phyloP scores from a whole-genome alignment of 64 coral and sea anemone species.

The Orbicella faveolata region DNA sequence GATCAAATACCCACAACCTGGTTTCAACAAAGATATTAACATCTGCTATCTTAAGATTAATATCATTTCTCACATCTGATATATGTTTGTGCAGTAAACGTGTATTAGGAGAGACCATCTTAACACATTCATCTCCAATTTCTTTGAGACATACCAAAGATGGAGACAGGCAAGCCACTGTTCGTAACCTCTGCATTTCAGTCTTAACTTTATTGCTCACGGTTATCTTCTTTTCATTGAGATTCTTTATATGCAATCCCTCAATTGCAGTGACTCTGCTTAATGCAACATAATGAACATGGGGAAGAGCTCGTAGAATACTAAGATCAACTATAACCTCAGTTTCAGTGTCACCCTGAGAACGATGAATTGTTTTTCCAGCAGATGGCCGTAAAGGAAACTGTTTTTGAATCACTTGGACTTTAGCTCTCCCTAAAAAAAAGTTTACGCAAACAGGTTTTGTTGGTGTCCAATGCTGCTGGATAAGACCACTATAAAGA shows the following conservation, averaged over 20 bases:
- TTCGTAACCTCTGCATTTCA: not conserved
- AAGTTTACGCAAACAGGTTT: too few relatives aligned
- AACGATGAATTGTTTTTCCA: constrained; percentile 11
- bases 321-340: not conserved
- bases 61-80: constrained; percentile 16
- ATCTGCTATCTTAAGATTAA: constrained; percentile 3
- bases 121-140: not conserved
- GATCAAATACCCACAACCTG: constrained; percentile 13
- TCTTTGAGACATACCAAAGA: not conserved
- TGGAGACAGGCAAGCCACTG: not conserved
- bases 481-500: too few relatives aligned
- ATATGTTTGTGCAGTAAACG: not conserved
- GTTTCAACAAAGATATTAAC: constrained; percentile 19
- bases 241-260: constrained; percentile 2
- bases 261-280: constrained; percentile 20
- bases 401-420: not conserved
- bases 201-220: not conserved
- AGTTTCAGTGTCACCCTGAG: constrained; percentile 27
- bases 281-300: constrained; percentile 29
- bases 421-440: too few relatives aligned
- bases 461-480: too few relatives aligned
- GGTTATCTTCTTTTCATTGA: not conserved
- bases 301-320: not conserved
- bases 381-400: constrained; percentile 12
- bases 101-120: constrained; percentile 14